phyloP scores from a whole-genome alignment of 2,888 invertebrate genomes.

The Eristalis tenax region DNA sequence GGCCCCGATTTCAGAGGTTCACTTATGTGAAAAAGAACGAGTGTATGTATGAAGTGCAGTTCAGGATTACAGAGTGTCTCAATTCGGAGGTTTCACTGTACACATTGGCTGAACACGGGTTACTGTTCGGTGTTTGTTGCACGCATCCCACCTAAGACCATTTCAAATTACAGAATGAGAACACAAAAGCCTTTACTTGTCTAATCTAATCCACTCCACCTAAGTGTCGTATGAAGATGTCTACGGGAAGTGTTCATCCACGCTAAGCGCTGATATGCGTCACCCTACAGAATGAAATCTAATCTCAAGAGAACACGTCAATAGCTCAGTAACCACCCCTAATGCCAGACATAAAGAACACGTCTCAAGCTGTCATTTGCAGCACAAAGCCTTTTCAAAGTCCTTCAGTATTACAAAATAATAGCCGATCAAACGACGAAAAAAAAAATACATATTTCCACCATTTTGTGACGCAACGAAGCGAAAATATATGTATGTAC shows the following conservation, averaged over 20 bases:
- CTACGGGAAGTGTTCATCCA: not conserved
- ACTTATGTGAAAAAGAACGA: too few species aligned
- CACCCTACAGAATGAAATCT: not conserved
- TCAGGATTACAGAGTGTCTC: too few species aligned
- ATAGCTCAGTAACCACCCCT: constrained; percentile 6
- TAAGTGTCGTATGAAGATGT: not conserved
- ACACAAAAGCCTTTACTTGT: too few species aligned
- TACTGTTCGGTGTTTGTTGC: too few species aligned
- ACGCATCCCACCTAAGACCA: too few species aligned
- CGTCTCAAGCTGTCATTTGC: constrained; percentile 19
- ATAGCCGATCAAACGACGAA: not conserved
- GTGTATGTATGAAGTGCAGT: too few species aligned
- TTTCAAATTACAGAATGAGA: too few species aligned
- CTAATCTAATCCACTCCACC: not conserved
- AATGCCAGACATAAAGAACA: constrained; percentile 2
- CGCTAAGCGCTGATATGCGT: not conserved
- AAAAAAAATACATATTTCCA: constrained; percentile 15
- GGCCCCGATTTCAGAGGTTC: too few species aligned
- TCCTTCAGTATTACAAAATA: not conserved
- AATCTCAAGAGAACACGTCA: not conserved
- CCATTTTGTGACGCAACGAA: constrained; percentile 53
- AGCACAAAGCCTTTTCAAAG: constrained; percentile 5
- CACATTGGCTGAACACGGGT: too few species aligned
- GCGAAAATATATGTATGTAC: constrained; percentile 27
- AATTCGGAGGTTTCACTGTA: too few species aligned